Conservation (phyloP, 1,140 invertebrate genomes). For the Ips nitidus region DNA sequence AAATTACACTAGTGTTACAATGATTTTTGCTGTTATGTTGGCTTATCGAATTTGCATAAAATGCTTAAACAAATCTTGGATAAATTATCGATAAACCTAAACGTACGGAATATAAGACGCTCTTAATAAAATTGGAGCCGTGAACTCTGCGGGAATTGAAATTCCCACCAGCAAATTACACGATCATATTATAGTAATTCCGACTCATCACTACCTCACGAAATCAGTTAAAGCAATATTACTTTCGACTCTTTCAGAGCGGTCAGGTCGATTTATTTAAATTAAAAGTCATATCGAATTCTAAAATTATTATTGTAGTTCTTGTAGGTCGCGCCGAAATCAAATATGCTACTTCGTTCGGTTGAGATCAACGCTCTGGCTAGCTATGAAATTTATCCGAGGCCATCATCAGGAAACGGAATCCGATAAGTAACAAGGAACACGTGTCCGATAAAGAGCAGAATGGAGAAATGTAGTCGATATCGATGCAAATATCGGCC, state of each 20-base stretch:
- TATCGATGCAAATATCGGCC: constrained; percentile 33
- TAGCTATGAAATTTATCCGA: neutral
- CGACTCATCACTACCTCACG: constrained; percentile 15
- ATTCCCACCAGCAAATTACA: constrained; percentile 12
- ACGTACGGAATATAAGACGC: neutral
- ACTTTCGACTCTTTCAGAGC: constrained; percentile 9
- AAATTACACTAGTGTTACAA: constrained; percentile 1
- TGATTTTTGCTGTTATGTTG: constrained; percentile 2
- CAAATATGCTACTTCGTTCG: no score
- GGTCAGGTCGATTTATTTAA: constrained; percentile 1
- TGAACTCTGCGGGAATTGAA: constrained; percentile 14
- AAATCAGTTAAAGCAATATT: constrained; percentile 16
- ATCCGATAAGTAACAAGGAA: constrained; percentile 21
- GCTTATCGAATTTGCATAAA: neutral
- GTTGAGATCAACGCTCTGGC: neutral
- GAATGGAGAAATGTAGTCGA: constrained; percentile 26
- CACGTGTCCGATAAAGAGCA: constrained; percentile 32
- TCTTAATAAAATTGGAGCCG: constrained; percentile 11
- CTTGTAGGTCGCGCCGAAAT: no score
- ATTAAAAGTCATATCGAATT: neutral
- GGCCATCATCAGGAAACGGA: neutral
- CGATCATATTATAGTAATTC: constrained; percentile 12
- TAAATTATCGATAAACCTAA: constrained; percentile 2
- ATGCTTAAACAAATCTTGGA: constrained; percentile 5
- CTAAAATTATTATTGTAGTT: neutral